phyloP scores from a whole-genome alignment of 2,888 invertebrate genomes.

The Nipponacmea schrenckii region DNA sequence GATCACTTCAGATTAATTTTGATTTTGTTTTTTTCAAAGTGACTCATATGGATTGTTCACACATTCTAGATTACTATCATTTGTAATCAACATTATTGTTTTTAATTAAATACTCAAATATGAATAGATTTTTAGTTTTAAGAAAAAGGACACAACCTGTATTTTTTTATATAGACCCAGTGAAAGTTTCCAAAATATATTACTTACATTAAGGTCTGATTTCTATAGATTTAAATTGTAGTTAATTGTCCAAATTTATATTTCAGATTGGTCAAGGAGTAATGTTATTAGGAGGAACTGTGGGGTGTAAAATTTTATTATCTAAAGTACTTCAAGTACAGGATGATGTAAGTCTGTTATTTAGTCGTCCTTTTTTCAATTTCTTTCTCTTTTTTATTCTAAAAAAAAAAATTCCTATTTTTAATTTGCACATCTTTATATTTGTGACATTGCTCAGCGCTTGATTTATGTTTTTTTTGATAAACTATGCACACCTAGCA shows the following conservation, averaged over 20 bases:
- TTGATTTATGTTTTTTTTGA: too few relatives aligned
- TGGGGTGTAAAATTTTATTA: slow-evolving; percentile 65
- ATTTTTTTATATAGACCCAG: too few relatives aligned
- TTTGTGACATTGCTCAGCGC: too few relatives aligned
- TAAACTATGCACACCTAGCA: too few relatives aligned
- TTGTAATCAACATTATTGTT: background rate
- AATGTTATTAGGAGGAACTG: slow-evolving; percentile 58
- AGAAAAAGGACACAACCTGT: too few relatives aligned
- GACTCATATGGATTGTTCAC: too few relatives aligned
- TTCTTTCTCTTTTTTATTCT: background rate
- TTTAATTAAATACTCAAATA: too few relatives aligned
- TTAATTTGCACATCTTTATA: background rate
- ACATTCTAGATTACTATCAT: too few relatives aligned
- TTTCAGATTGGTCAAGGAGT: slow-evolving; percentile 59
- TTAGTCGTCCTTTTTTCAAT: background rate
- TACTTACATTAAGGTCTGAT: too few relatives aligned
- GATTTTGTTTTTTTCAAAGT: too few relatives aligned
- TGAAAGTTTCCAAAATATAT: too few relatives aligned
- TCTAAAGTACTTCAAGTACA: slow-evolving; percentile 61
- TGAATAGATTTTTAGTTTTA: too few relatives aligned
- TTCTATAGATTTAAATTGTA: background rate
- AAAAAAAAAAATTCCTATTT: background rate
- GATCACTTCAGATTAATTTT: background rate
- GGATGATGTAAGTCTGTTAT: slow-evolving; percentile 67
- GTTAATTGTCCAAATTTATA: slow-evolving; percentile 12